Evolutionary conservation across 2,888 invertebrate genomes (phyloP).

Genomic region (Lithophane socia): DNA sequence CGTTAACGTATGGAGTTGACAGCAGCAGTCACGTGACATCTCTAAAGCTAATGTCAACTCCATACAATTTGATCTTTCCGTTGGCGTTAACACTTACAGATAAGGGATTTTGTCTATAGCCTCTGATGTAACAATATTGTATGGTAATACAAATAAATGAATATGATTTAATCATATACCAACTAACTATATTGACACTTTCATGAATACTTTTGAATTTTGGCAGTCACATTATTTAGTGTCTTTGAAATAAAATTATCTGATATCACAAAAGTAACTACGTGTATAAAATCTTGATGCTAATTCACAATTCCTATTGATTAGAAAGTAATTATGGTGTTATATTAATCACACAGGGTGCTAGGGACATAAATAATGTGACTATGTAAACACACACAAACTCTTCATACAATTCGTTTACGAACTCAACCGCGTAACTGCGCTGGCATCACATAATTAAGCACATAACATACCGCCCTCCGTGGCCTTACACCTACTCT

Average conservation of each 20-base stretch:
- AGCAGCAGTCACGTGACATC: too few relatives aligned
- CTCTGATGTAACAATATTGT: slow-evolving; percentile 45
- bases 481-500: slow-evolving; percentile 72
- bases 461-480: slow-evolving; percentile 56
- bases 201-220: slow-evolving; percentile 83
- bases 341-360: slow-evolving; percentile 49
- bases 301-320: slow-evolving; percentile 43
- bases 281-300: slow-evolving; percentile 48
- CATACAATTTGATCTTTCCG: too few relatives aligned
- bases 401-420: slow-evolving; percentile 75
- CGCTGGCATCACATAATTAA: slow-evolving; percentile 51
- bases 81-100: too few relatives aligned
- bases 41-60: too few relatives aligned
- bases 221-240: slow-evolving; percentile 83
- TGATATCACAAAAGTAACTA: slow-evolving; percentile 43
- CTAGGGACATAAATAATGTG: slow-evolving; percentile 75
- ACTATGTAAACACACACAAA: slow-evolving; percentile 72
- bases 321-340: slow-evolving; percentile 31
- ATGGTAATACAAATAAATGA: slow-evolving; percentile 58
- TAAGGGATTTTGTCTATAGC: slow-evolving; percentile 6
- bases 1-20: too few relatives aligned
- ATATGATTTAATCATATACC: slow-evolving; percentile 75
- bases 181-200: slow-evolving; percentile 78
- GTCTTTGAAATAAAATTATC: slow-evolving; percentile 38
- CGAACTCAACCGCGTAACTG: slow-evolving; percentile 73